Evolutionary conservation across 37 sponge, comb jelly and placozoan genomes (phyloP), one percentile per base, ranked within the genome.

Genomic region (Petrosia ficiformis): DNA sequence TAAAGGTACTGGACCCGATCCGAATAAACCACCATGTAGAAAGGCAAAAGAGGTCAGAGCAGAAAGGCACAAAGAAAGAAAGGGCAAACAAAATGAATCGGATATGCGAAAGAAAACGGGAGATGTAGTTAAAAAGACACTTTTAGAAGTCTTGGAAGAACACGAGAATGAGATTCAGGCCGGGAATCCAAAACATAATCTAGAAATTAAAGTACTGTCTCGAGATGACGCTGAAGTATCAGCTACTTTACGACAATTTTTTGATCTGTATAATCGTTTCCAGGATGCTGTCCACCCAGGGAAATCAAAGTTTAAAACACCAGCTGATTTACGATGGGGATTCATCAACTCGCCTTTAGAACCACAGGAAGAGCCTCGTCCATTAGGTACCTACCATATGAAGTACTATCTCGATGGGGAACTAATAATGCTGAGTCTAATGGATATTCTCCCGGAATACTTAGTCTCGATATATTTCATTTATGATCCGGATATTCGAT

Each of bases 391-490:
- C 61, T 83, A 59, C 39, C 84, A 83, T 48, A 35, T 76, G 44
- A 70, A 70, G 29, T 83, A 83, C 39, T 83, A 77, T 65, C 66
- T 83, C 3, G 84, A 83, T 30, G 77, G 63, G 2, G 42, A 70
- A 8, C 65, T 83, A 1, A 40, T 83, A 26, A 77, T 77, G 58
- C 56, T 77, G 36, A 83, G 77, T 63, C 61, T 83, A 39, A 25
- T 83, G 30, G 84, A 83, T 63, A 70, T 83, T 10, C 61, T 71
- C 8, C 84, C 84, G 22, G 54, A 19, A n/a, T 83, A 77, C 66
- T 68, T 83, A 59, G 77, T 83, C 39, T 83, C 84, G 61, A 77
- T 83, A 3, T 83, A 83, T 54, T 77, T 83, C 66, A 70, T 76
- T 39, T 83, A 83, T 61, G 84, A 83, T 33, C 84, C 84, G 29